These are phyloP conservation scores for Sesia bembeciformis DNA, from an alignment of 2,888 invertebrate species.

Conservation along the genomic window DNA sequence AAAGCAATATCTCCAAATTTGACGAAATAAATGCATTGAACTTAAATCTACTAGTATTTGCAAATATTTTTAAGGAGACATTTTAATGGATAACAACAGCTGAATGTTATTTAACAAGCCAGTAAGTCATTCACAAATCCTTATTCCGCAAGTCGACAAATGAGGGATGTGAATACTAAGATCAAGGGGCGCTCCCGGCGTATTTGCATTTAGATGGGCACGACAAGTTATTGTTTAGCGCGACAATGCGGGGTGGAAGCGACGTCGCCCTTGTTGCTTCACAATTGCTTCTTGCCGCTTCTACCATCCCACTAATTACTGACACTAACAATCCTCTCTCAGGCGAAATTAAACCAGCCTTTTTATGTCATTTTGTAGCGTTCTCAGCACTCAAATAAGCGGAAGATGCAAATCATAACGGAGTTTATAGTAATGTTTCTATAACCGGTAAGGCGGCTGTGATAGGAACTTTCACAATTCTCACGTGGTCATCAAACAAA, in stretches of 20 bases:
- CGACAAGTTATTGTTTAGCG: slow-evolving; percentile 46
- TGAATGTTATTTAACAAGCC: slow-evolving; percentile 24
- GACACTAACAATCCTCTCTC: slow-evolving; percentile 25
- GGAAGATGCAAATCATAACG: slow-evolving; percentile 5
- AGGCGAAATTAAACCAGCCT: too few relatives aligned
- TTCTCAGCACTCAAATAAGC: too few relatives aligned
- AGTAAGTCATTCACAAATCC: slow-evolving; percentile 29
- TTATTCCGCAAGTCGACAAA: slow-evolving; percentile 36
- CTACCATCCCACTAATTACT: slow-evolving; percentile 34
- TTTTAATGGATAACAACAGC: too few relatives aligned
- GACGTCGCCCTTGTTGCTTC: slow-evolving; percentile 18
- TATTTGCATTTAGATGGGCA: slow-evolving; percentile 66
- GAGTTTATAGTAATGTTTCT: slow-evolving; percentile 8
- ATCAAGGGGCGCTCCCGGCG: slow-evolving; percentile 45
- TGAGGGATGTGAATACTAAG: slow-evolving; percentile 54
- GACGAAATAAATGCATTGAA: too few relatives aligned
- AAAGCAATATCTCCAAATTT: too few relatives aligned
- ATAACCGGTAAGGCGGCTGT: slow-evolving; percentile 16
- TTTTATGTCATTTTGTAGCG: too few relatives aligned
- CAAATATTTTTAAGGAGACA: too few relatives aligned
- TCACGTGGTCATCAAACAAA: slow-evolving; percentile 30
- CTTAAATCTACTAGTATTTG: too few relatives aligned
- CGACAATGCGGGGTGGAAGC: slow-evolving; percentile 9
- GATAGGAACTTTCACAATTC: slow-evolving; percentile 33
- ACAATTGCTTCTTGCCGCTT: slow-evolving; percentile 14